Conservation (phyloP, 2,888 invertebrate species). For the Hypercompe scribonia region DNA sequence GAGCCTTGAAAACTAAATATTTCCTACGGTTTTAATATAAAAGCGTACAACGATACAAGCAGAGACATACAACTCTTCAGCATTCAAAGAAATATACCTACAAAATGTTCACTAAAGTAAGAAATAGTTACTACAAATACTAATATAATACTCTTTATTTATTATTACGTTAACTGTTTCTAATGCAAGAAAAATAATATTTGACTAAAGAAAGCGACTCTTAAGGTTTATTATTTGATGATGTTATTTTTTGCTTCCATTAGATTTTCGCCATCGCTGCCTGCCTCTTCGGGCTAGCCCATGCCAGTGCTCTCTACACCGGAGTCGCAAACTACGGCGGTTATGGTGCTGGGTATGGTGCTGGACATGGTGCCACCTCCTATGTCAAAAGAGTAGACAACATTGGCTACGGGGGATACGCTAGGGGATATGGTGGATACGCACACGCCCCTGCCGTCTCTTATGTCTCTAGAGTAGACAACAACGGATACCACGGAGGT, state of each 20-base stretch:
- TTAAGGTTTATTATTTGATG: neutral
- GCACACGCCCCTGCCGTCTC: constrained; percentile 42
- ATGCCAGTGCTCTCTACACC: constrained; percentile 57
- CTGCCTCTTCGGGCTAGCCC: constrained; percentile 65
- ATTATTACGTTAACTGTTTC: no score
- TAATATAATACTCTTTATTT: neutral
- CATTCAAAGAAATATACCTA: constrained; percentile 58
- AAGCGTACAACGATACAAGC: constrained; percentile 67
- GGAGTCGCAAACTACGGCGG: constrained; percentile 32
- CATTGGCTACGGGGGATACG: neutral
- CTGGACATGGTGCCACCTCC: constrained; percentile 19
- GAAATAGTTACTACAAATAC: constrained; percentile 16
- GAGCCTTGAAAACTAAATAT: constrained; percentile 66
- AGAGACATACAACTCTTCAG: constrained; percentile 67
- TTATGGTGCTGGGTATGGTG: constrained; percentile 26
- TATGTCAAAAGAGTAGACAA: neutral
- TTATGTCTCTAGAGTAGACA: constrained; percentile 15
- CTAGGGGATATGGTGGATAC: constrained; percentile 1
- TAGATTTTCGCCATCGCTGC: constrained; percentile 61
- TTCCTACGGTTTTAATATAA: constrained; percentile 71
- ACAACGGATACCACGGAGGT: no score
- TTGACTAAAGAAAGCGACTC: neutral
- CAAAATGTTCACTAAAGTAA: constrained; percentile 75
- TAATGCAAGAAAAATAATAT: neutral
- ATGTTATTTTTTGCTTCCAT: constrained; percentile 15